Base-by-base conservation (phyloP, 2,888 invertebrate species). In the Stenodema calcarata region DNA sequence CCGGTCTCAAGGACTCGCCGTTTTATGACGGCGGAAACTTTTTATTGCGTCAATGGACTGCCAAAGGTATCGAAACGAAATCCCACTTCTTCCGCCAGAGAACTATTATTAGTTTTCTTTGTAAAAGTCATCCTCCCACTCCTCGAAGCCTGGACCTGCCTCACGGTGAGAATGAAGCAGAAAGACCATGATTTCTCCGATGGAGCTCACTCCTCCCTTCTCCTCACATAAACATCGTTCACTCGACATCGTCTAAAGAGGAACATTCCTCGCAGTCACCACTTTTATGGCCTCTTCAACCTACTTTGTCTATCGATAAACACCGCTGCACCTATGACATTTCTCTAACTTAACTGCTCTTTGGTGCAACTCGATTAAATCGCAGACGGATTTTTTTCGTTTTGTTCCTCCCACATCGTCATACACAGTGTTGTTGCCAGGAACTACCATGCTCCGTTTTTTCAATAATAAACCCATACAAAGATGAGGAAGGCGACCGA, bases 11-110 rank as follows among this genome's bases (percentile, higher is more conserved):
- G 73, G 73, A 73, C 73, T 41, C 30, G 18, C 30, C n/a, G 35
- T 35, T 73, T 73, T 73, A 73, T 73, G 30, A 73, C 73, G 73
- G n/a, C 73, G 73, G 73, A 73, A 41, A 62, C 35, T 73, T 73
- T 70, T 73, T 73, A 73, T 73, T 41, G 73, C 73, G 16, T 18
- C 35, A 35, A 73, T 11, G 73, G 73, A 73, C 73, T 73, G 35
- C n/a, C 4, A 41, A 73, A 73, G 73, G 73, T 73, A 73, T 73
- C 73, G 73, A 41, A 73, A 73, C 73, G 2, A 73, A 73, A 73
- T 73, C 73, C 73, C 73, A 73, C 73, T 30, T n/a, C 73, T 73
- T 73, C 73, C 35, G 73, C 35, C 41, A 73, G n/a, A 30, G 14
- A 35, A 73, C 73, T 73, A 73, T 73, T 73, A 73, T 73, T 73